Conservation (phyloP, 35 echinoderm and acorn worm genomes). For the Stichopus chloronotus region DNA sequence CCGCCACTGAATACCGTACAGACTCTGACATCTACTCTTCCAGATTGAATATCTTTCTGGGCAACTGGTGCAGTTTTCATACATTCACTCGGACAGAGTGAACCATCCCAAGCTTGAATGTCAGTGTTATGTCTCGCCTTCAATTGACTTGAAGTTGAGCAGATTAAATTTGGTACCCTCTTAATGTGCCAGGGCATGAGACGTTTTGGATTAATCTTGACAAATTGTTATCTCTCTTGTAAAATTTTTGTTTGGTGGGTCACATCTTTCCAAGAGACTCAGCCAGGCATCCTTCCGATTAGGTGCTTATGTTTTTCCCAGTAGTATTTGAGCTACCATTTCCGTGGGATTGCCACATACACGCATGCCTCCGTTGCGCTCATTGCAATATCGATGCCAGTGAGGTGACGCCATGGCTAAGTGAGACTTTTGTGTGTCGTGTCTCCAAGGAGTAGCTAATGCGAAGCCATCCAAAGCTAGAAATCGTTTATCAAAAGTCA, state of each 20-base stretch:
- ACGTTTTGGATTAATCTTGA: constrained; percentile 14
- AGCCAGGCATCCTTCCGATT: constrained; percentile 16
- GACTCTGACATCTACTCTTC: not conserved
- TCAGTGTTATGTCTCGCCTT: not conserved
- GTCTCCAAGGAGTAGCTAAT: not conserved
- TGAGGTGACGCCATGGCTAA: not conserved
- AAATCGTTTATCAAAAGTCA: not conserved
- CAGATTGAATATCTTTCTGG: not conserved
- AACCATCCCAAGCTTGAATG: too few species aligned
- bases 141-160: not conserved
- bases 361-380: constrained; percentile 5
- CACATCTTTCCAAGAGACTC: not conserved
- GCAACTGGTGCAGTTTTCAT: constrained; percentile 31
- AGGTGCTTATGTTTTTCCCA: constrained; percentile 18
- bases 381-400: constrained; percentile 14
- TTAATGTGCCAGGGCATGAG: constrained; percentile 27
- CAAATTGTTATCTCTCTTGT: not conserved
- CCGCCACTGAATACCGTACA: not conserved
- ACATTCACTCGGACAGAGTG: not conserved
- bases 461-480: not conserved
- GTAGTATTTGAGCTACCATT: constrained; percentile 41
- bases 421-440: not conserved
- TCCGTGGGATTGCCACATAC: constrained; percentile 28
- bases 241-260: not conserved
- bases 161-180: not conserved